Base-by-base conservation (phyloP, 2,113 vertebrate species). In the Epinephelus lanceolatus region DNA sequence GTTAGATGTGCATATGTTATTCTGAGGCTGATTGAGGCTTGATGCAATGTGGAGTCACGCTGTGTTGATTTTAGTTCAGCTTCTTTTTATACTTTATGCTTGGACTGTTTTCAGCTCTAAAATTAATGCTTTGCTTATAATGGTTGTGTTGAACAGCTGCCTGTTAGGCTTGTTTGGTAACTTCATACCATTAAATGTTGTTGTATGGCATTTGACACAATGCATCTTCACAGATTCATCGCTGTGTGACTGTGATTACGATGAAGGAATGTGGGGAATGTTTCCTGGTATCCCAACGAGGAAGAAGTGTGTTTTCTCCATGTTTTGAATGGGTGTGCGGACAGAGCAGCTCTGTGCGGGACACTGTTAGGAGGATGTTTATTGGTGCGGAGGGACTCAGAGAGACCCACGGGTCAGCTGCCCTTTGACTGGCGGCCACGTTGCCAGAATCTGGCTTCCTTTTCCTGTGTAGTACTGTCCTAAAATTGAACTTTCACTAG, bases 281-380 rank as follows among this genome's bases (percentile, higher is more conserved):
- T 86, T 76, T 81, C 71, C 79, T 63, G 66, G 68, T 69, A 61
- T 70, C 71, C 25, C 33, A 68, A 62, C 62, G 70, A 80, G 65
- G 80, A 80, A 76, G 65, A 56, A 60, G 76, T 77, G 66, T 80
- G 85, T 81, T 83, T 84, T 72, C n/a, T 76, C 81, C 59, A 14
- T 84, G 77, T 84, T 88, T 76, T 84, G 55, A 85, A 82, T 76
- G 81, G 69, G 33, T 17, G 71, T 71, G 82, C 25, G 69, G 70
- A 78, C 61, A 57, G 80, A 74, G 33, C 49, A 21, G 47, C 33
- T 78, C 68, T 68, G 77, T 83, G 76, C 51, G 62, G 70, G 56
- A 76, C 52, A n/a, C 57, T 49, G 47, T 33, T 30, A 8, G 19
- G 76, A 91, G 92, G 92, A 93, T 94, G 92, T 94, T 92, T 92